phyloP scores from a whole-genome alignment of 1,140 invertebrate genomes.

The Camponotus floridanus region DNA sequence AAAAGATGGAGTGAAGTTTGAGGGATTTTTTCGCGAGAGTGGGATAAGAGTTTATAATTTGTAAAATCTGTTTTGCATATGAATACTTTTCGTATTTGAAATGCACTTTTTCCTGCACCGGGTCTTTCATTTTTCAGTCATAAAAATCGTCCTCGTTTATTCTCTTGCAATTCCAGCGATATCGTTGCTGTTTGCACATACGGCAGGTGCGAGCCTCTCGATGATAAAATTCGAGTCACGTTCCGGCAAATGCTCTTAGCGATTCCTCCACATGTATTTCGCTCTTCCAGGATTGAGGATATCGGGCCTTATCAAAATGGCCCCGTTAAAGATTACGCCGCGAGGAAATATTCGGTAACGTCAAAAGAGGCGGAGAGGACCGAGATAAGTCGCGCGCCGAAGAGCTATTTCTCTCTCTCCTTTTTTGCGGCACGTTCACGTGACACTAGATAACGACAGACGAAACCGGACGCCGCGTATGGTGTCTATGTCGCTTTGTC shows the following conservation, averaged over 20 bases:
- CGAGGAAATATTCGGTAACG: slow-evolving; percentile 29
- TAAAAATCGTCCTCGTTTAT: neutral
- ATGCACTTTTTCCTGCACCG: neutral
- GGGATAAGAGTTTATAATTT: too few species aligned
- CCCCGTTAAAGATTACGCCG: neutral
- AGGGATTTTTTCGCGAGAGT: neutral
- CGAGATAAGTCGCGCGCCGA: slow-evolving; percentile 37
- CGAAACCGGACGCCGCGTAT: slow-evolving; percentile 32
- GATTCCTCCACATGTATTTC: neutral
- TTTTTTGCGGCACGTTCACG: slow-evolving; percentile 36
- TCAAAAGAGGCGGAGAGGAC: slow-evolving; percentile 19
- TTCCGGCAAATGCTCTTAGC: slow-evolving; percentile 58
- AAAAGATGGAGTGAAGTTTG: too few species aligned
- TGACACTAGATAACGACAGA: slow-evolving; percentile 42
- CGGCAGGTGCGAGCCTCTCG: slow-evolving; percentile 65
- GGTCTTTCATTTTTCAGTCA: neutral
- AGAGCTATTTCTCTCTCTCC: slow-evolving; percentile 12
- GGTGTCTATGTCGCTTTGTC: slow-evolving; percentile 36
- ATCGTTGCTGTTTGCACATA: neutral
- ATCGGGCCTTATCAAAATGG: slow-evolving; percentile 11
- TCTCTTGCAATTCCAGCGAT: neutral
- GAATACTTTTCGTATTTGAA: neutral
- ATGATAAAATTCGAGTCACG: slow-evolving; percentile 63
- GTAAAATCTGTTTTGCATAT: too few species aligned
- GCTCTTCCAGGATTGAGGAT: neutral